phyloP scores from a whole-genome alignment of 2,113 vertebrate species.

The Sminthopsis crassicaudata region DNA sequence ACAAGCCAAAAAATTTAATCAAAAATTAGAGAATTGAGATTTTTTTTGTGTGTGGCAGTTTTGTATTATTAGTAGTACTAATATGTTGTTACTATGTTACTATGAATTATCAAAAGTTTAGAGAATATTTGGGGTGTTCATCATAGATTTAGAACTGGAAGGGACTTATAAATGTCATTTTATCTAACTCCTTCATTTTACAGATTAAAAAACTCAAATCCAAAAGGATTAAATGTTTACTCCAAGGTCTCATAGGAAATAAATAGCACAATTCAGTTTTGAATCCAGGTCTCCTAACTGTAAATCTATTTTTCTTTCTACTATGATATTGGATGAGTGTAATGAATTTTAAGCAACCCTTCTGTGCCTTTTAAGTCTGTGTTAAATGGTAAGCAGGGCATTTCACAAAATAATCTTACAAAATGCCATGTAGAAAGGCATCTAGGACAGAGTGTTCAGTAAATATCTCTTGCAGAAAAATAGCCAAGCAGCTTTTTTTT shows the following conservation, averaged over 20 bases:
- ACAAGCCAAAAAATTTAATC: not conserved
- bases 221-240: not conserved
- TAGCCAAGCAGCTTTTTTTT: not conserved
- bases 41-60: not conserved
- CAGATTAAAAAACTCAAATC: not conserved
- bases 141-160: not conserved
- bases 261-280: not conserved
- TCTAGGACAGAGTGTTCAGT: not conserved
- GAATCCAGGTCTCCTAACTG: not conserved
- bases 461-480: not conserved
- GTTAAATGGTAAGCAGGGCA: not conserved
- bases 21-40: not conserved
- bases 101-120: not conserved
- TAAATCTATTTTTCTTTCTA: not conserved
- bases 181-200: not conserved
- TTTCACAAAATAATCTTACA: not conserved
- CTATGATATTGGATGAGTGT: not conserved
- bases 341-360: not conserved
- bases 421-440: not conserved
- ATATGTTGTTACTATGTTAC: not conserved
- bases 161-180: not conserved
- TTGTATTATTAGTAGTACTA: not conserved
- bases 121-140: not conserved
- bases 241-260: not conserved
- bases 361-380: not conserved